phyloP scores from a whole-genome alignment of 2,797 vertebrate species.

The Amphiprion clarkii region DNA sequence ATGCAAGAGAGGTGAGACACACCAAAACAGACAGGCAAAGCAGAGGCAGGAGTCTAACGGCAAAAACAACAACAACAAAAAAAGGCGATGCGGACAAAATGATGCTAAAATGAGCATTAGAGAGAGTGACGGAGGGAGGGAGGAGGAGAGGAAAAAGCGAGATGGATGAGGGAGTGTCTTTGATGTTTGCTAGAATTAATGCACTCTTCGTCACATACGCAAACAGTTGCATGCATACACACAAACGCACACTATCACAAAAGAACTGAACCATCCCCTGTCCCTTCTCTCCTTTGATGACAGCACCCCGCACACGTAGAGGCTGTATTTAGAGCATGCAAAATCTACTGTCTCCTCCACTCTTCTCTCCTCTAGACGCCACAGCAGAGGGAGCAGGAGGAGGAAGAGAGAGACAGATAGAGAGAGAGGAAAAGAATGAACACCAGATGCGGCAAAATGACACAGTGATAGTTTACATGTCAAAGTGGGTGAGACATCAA shows the following conservation, averaged over 20 bases:
- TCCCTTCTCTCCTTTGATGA: constrained; percentile 74
- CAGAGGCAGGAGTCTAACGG: constrained; percentile 55
- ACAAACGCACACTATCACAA: constrained; percentile 38
- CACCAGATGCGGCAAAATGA: constrained; percentile 64
- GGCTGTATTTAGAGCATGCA: constrained; percentile 87
- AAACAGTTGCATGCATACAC: constrained; percentile 43
- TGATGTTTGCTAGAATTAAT: constrained; percentile 76
- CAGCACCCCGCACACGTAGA: constrained; percentile 75
- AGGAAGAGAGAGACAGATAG: constrained; percentile 27
- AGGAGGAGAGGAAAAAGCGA: constrained; percentile 53
- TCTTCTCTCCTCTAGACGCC: constrained; percentile 67
- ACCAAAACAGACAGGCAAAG: constrained; percentile 70
- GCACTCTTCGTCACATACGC: constrained; percentile 46
- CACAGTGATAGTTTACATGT: constrained; percentile 67
- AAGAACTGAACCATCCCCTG: constrained; percentile 67
- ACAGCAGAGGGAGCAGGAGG: constrained; percentile 56
- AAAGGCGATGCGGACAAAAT: constrained; percentile 69
- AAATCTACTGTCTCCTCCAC: constrained; percentile 84
- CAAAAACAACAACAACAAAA: constrained; percentile 44
- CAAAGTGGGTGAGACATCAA: constrained; percentile 63
- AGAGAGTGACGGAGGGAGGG: constrained; percentile 55
- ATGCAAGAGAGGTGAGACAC: constrained; percentile 75
- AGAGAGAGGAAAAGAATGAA: constrained; percentile 43
- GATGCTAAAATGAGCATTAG: constrained; percentile 73
- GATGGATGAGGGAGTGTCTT: constrained; percentile 71